Percentiles rank a stretch among this genome's conserved stretches.
Conservation (phyloP, 2,888 invertebrate species). For the Sphaerophoria rueppellii region DNA sequence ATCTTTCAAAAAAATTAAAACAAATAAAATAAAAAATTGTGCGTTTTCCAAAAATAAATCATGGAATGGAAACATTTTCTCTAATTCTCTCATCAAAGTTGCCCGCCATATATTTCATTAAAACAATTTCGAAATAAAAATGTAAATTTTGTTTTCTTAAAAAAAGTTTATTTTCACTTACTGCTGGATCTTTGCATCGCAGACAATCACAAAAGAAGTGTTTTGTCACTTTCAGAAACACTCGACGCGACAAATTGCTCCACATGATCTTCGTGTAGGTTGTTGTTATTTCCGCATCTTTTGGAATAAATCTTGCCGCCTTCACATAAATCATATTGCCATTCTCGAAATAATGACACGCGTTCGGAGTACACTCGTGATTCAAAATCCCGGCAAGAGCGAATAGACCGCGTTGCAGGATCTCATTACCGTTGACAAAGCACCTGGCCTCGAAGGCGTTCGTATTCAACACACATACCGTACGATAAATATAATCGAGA, state of each 20-base stretch:
- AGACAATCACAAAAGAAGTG: slow-evolving; percentile 87
- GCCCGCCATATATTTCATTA: neutral
- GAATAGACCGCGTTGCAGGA: slow-evolving; percentile 86
- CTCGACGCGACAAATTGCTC: slow-evolving; percentile 87
- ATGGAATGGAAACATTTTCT: slow-evolving; percentile 65
- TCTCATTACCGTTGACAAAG: slow-evolving; percentile 77
- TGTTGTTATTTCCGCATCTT: slow-evolving; percentile 87
- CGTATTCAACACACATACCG: slow-evolving; percentile 81
- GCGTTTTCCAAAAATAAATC: slow-evolving; percentile 61
- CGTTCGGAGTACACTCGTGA: slow-evolving; percentile 89
- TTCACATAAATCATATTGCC: slow-evolving; percentile 85
- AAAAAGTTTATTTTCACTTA: slow-evolving; percentile 80
- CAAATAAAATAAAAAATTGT: slow-evolving; percentile 9
- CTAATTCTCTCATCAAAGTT: slow-evolving; percentile 16
- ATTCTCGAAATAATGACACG: slow-evolving; percentile 86
- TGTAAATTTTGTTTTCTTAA: neutral
- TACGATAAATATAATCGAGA: slow-evolving; percentile 79
- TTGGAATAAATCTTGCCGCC: slow-evolving; percentile 84
- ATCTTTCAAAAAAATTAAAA: neutral
- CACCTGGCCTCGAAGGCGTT: slow-evolving; percentile 81
- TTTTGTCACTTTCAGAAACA: slow-evolving; percentile 85
- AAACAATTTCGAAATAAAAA: neutral
- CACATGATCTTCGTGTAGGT: slow-evolving; percentile 88
- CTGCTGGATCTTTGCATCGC: slow-evolving; percentile 87
- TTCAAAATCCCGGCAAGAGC: slow-evolving; percentile 87